A percentile compares a stretch with the other conserved stretches of the same genome.
Conservation (phyloP, 2,113 vertebrate genomes). For the Acanthochromis polyacanthus region DNA sequence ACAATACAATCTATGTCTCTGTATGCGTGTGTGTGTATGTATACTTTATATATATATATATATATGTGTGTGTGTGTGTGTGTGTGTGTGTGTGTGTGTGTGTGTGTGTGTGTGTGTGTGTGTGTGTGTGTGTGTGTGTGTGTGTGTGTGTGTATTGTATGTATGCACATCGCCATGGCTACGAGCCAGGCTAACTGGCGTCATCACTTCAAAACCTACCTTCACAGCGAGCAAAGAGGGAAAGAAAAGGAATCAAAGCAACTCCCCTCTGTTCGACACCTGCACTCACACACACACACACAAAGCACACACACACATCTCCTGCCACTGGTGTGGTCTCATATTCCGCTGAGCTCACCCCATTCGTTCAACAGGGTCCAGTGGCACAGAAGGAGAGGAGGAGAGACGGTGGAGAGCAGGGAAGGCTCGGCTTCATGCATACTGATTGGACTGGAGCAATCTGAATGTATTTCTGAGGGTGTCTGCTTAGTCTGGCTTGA, state of each 20-base stretch:
- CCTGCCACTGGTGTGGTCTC: slow-evolving; percentile 60
- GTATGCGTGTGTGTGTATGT: slow-evolving; percentile 25
- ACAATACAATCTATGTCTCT: slow-evolving; percentile 26
- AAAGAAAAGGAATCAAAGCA: slow-evolving; percentile 61
- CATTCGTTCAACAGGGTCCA: slow-evolving; percentile 63
- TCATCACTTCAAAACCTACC: slow-evolving; percentile 82
- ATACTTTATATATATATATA: slow-evolving; percentile 6
- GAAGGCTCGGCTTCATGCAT: slow-evolving; percentile 62
- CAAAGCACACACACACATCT: slow-evolving; percentile 25
- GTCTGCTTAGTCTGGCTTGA: slow-evolving; percentile 50
- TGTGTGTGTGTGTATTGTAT: slow-evolving; percentile 62
- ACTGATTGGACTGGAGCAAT: slow-evolving; percentile 57
- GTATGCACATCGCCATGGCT: slow-evolving; percentile 73
- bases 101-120: slow-evolving; percentile 26
- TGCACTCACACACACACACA: slow-evolving; percentile 40
- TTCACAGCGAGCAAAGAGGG: slow-evolving; percentile 72
- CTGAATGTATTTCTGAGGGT: slow-evolving; percentile 52
- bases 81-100: slow-evolving; percentile 26
- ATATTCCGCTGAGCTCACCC: slow-evolving; percentile 71
- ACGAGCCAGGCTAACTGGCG: slow-evolving; percentile 59
- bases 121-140: no score
- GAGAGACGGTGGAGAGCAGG: slow-evolving; percentile 27
- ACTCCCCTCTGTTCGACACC: slow-evolving; percentile 57
- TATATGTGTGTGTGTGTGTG: slow-evolving; percentile 26
- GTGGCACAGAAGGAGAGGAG: slow-evolving; percentile 47